Evolutionary conservation across 2,888 invertebrate species (phyloP), one percentile per base, ranked within the genome.

Genomic region (Achlya flavicornis): DNA sequence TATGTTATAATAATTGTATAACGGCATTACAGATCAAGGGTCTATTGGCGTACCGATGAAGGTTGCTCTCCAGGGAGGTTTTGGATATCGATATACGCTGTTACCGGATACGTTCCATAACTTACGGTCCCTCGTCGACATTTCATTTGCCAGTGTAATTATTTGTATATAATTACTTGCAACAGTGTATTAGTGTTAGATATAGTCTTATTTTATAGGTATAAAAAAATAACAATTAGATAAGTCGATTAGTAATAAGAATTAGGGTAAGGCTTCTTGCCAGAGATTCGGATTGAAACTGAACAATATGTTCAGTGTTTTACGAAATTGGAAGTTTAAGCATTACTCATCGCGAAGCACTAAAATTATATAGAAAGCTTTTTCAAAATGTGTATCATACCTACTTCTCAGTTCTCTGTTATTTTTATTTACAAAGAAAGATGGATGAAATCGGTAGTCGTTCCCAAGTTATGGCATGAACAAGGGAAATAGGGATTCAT

Each of bases 141-240:
- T 77, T 86, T 78, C 75, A 69, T 77, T 86, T 77, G 76, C 71
- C 69, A 74, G 75, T 77, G 79, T 76, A 78, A 85, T 84, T 77
- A 80, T 77, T 63, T 66, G 11, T 76, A 69, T 66, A 72, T 64
- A 66, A 67, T 70, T 73, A 69, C 10, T 75, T 69, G 69, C 43
- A 60, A 33, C 3, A 43, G 8, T 33, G 10, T 43, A 60, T 32
- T 33, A 62, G 12, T 57, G 6, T 67, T 76, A 60, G 38, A 61
- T 16, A 35, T 35, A 59, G 38, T 0, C 10, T 8, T 38, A 10
- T 5, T 38, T 38, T 38, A n/a, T 10, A 38, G 7, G 3, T 35
- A 35, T 35, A 1, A 35, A 35, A 5, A 5, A 35, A 35, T 10
- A 38, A 8, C 7, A 38, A 10, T 38, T 10, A 38, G 3, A 10